Percentiles rank a stretch among this genome's conserved stretches.
These are phyloP conservation scores for Gonocerus acuteangulatus DNA, from an alignment of 2,888 invertebrate genomes.

Conservation along the genomic window DNA sequence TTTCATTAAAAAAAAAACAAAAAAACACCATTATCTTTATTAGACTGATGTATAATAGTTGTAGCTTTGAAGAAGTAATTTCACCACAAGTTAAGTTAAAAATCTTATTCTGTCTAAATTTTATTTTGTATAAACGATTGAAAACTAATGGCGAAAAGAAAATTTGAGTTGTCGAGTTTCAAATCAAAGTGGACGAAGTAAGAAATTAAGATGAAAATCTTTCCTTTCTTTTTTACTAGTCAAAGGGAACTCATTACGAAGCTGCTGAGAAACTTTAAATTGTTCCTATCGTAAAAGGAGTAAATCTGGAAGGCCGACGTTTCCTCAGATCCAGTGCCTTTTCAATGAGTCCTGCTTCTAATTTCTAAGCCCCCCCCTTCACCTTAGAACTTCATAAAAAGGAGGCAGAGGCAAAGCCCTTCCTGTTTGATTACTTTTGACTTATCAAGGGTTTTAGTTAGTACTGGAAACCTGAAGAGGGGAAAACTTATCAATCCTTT, in stretches of 20 bases:
- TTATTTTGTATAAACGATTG: too few species aligned
- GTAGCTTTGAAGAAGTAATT: too few species aligned
- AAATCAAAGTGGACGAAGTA: background rate
- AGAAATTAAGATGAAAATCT: background rate
- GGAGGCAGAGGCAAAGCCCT: background rate
- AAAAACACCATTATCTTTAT: too few species aligned
- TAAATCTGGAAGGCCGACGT: background rate
- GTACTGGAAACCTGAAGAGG: background rate
- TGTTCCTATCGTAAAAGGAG: background rate
- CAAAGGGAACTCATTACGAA: background rate
- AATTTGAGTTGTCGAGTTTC: background rate
- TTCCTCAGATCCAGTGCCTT: background rate
- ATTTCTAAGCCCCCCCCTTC: background rate
- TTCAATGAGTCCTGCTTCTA: background rate
- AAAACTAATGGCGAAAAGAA: background rate
- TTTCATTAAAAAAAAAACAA: too few species aligned
- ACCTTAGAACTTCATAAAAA: background rate
- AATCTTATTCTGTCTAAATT: too few species aligned
- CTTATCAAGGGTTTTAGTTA: background rate
- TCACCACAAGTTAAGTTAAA: too few species aligned
- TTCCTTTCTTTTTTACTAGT: background rate
- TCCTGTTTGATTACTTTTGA: constrained; percentile 1
- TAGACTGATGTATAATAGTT: too few species aligned
- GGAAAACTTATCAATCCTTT: too few species aligned
- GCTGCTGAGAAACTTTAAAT: constrained; percentile 1